Evolutionary conservation across 2,113 vertebrate species (phyloP).

Genomic region (Crotalus helleri): DNA sequence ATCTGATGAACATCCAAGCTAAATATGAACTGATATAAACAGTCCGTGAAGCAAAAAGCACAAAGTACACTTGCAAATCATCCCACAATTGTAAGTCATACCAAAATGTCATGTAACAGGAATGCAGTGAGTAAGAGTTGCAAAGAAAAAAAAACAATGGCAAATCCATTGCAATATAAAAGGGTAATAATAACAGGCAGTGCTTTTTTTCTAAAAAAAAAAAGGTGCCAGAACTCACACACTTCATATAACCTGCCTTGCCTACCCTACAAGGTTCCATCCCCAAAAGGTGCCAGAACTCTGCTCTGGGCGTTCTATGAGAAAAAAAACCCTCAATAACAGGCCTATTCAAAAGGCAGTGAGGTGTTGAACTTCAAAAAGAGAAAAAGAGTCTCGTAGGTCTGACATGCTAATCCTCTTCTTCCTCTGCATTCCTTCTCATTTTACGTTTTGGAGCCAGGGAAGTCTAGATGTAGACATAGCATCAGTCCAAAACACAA

Average conservation of each 20-base stretch:
- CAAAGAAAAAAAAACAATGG: not conserved
- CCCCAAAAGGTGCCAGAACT: too few species aligned
- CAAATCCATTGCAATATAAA: not conserved
- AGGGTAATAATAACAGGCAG: not conserved
- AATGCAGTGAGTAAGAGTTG: not conserved
- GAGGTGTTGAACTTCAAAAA: not conserved
- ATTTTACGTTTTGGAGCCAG: not conserved
- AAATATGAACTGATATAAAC: conserved; percentile 7
- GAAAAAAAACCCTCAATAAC: too few species aligned
- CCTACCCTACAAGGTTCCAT: too few species aligned
- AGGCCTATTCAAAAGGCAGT: not conserved
- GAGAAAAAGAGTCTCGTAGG: not conserved
- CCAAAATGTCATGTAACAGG: not conserved
- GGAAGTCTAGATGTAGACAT: not conserved
- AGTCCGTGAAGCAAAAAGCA: not conserved
- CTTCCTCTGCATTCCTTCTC: not conserved
- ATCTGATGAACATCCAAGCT: conserved; percentile 2
- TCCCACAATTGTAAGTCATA: not conserved
- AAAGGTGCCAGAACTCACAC: too few species aligned
- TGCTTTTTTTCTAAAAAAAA: too few species aligned
- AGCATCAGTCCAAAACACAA: not conserved
- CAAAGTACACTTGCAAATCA: not conserved
- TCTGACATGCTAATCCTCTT: not conserved
- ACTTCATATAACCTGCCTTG: too few species aligned
- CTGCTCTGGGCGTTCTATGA: too few species aligned